Evolutionary conservation across 2,797 vertebrate species (phyloP).

Genomic region (Molossus molossus): DNA sequence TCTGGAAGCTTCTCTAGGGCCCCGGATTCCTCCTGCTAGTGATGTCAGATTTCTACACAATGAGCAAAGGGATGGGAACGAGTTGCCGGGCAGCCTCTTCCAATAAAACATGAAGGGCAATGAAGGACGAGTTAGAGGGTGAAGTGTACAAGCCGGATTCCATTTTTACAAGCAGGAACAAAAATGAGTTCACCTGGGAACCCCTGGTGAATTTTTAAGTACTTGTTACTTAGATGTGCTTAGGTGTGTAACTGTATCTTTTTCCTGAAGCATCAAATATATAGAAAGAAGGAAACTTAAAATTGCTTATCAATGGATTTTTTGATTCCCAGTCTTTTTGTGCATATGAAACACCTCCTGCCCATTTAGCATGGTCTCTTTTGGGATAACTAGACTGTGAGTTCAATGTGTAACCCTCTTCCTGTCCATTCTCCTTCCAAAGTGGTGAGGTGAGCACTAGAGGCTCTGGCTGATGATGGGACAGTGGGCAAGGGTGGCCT

Average conservation of each 20-base stretch:
- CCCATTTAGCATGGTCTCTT: not conserved
- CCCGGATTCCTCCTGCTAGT: not conserved
- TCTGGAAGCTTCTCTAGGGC: not conserved
- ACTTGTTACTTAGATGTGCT: not conserved
- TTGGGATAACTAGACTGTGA: not conserved
- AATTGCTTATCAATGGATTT: not conserved
- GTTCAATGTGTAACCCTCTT: not conserved
- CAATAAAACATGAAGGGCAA: not conserved
- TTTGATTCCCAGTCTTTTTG: not conserved
- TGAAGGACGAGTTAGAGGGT: not conserved
- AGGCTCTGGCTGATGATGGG: not conserved
- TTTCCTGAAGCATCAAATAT: not conserved
- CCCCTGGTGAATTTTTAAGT: not conserved
- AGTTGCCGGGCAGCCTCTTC: not conserved
- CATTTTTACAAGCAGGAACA: not conserved
- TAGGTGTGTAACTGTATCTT: not conserved
- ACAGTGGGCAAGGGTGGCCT: not conserved
- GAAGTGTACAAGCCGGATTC: not conserved
- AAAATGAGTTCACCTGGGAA: not conserved
- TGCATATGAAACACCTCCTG: not conserved
- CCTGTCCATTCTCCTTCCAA: not conserved
- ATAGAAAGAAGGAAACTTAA: not conserved
- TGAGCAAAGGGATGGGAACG: not conserved
- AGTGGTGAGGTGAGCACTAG: not conserved
- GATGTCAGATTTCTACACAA: not conserved